Evolutionary conservation across 2,888 invertebrate genomes (phyloP).

Genomic region (Lasioglossum villosulum): DNA sequence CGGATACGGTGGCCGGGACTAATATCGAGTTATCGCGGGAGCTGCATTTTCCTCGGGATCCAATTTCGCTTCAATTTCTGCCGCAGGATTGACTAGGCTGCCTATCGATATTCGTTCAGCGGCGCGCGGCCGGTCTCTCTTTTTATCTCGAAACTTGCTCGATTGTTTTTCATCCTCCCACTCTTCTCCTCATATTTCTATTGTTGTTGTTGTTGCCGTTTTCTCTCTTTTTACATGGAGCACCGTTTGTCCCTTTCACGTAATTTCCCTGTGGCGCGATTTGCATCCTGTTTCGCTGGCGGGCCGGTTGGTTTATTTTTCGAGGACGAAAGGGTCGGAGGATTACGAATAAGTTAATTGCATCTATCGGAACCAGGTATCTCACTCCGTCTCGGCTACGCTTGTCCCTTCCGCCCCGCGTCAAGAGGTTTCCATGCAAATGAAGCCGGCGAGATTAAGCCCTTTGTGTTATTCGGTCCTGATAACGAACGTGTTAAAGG

Average conservation of each 20-base stretch:
- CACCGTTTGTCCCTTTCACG: slow-evolving; percentile 22
- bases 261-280: slow-evolving; percentile 62
- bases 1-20: neutral
- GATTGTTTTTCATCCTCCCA: slow-evolving; percentile 48
- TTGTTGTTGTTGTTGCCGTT: neutral
- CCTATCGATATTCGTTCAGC: slow-evolving; percentile 46
- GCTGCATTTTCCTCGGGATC: slow-evolving; percentile 31
- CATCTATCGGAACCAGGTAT: slow-evolving; percentile 64
- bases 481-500: slow-evolving; percentile 71
- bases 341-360: slow-evolving; percentile 74
- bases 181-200: neutral
- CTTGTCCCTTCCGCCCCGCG: neutral
- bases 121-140: neutral
- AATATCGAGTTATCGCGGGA: slow-evolving; percentile 23
- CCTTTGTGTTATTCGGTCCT: slow-evolving; percentile 71
- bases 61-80: slow-evolving; percentile 58
- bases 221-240: neutral
- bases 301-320: slow-evolving; percentile 61
- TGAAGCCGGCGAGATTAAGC: slow-evolving; percentile 70
- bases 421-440: slow-evolving; percentile 71
- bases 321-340: slow-evolving; percentile 53
- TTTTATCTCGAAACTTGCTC: slow-evolving; percentile 20
- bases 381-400: slow-evolving; percentile 26
- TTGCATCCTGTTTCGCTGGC: slow-evolving; percentile 64
- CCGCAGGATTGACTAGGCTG: slow-evolving; percentile 27